Evolutionary conservation across 2,113 vertebrate species (phyloP), one percentile per base, ranked within the genome.

Genomic region (Barbus barbus): DNA sequence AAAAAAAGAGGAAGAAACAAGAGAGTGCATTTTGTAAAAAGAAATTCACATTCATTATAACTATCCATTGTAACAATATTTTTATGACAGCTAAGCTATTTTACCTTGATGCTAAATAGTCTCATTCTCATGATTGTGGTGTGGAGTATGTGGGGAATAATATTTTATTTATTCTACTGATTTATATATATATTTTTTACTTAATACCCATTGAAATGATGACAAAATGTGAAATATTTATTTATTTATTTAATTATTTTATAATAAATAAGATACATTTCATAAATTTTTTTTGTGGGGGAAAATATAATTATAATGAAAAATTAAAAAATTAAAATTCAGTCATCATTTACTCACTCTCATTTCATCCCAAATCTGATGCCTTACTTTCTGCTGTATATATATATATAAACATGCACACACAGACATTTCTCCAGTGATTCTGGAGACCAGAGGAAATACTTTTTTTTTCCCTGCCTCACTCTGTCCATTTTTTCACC

Each of bases 401-500:
- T n/a, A n/a, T n/a, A n/a, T n/a, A n/a, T n/a, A n/a, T n/a, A n/a
- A 26, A 26, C 1, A 65, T 18, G 31, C 28, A 33, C 60, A 33
- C 60, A 28, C 13, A 63, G 60, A 7, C 13, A 31, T 16, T 31
- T 63, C 44, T 46, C 14, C 20, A 53, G n/a, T n/a, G n/a, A n/a
- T n/a, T n/a, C n/a, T n/a, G 5, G n/a, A 53, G 46, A 76, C 26
- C 8, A 12, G 4, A 33, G 16, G 53, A 51, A 31, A 28, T 2
- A 22, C 8, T 20, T 79, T 48, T 26, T 81, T 11, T 65, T 77
- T 83, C n/a, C n/a, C 61, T 22, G 9, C 31, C 20, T 48, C 28
- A 9, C 41, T n/a, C n/a, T 56, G 48, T 51, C 36, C n/a, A 48
- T 84, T 38, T 83, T 53, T 14, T 71, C 58, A 71, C 58, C 53